Percentiles rank a stretch among this genome's conserved stretches.
These are phyloP conservation scores for Eulemur rubriventer DNA, from an alignment of 2,797 vertebrate genomes.

Conservation along the genomic window DNA sequence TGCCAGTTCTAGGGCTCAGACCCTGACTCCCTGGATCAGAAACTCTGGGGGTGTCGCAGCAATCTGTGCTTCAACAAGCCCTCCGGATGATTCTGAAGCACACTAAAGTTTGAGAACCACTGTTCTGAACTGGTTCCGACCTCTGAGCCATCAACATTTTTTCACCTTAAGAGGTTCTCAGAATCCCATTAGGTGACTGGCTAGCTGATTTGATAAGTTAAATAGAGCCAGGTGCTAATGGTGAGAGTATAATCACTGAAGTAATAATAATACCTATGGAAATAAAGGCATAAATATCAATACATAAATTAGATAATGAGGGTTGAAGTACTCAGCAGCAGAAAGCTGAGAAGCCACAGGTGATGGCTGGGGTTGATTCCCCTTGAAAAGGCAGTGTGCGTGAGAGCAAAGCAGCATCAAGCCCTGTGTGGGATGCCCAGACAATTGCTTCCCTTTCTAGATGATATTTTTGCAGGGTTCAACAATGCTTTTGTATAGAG, in stretches of 20 bases:
- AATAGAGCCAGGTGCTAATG: not conserved
- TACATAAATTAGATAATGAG: not conserved
- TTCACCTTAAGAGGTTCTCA: not conserved
- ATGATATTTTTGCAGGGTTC: not conserved
- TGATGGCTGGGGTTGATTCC: not conserved
- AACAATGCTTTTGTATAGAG: not conserved
- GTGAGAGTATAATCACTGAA: not conserved
- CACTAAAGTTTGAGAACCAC: not conserved
- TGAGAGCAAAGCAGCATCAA: not conserved
- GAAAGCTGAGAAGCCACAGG: not conserved
- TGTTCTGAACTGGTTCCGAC: not conserved
- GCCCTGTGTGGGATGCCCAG: not conserved
- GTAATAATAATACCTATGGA: constrained; percentile 13
- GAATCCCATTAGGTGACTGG: not conserved
- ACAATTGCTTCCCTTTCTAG: not conserved
- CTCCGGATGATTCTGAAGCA: not conserved
- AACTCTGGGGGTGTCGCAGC: not conserved
- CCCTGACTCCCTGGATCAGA: not conserved
- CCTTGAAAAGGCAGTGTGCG: not conserved
- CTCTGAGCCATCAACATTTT: not conserved
- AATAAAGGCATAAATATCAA: not conserved
- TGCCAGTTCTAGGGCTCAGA: not conserved
- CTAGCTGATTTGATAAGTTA: not conserved
- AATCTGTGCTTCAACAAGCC: not conserved
- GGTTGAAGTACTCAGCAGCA: not conserved